Evolutionary conservation across 2,113 vertebrate species (phyloP), one percentile per base, ranked within the genome.

Genomic region (Guaruba guarouba): DNA sequence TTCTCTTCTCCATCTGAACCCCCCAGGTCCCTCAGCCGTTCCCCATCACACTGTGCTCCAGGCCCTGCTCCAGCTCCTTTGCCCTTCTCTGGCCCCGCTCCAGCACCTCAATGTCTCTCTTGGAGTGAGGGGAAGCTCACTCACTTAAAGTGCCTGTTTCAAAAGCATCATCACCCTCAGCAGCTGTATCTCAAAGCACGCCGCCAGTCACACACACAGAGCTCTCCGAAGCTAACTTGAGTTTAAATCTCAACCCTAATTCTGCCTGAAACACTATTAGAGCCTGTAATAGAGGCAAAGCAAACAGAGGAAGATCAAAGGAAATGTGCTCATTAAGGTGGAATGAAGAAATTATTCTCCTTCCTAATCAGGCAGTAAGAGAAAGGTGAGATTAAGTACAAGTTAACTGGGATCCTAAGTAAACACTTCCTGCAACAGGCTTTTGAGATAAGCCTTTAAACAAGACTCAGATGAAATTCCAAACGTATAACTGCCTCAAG

Each of bases 401-500:
- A 88, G 17, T 35, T 49, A 52, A 37, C 27, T 52, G 43, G 23
- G 31, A 20, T 44, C 51, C 61, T 67, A 55, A 82, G 81, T 19
- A 59, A 17, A 22, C 24, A 18, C 28, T 4, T 17, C 39, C 51
- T 55, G 24, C 39, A 33, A 76, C 29, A 52, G 12, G 16, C 29
- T 20, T 54, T 25, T 1, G 1, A 43, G 68, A 44, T 44, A 46
- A 80, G 41, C 35, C 78, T 52, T 84, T n/a, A 54, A 83, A 67
- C 20, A 20, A 67, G 48, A 46, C 28, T 33, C 3, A 2, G 37
- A 37, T 61, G 70, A 87, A 55, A 44, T 31, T 54, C 61, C 44
- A 54, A 64, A 28, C 2, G 6, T 19, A 35, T 13, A 18, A 16
- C 3, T 0, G 1, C 27, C 28, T 54, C 15, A 48, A 46, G 54